Evolutionary conservation across 2,888 invertebrate species (phyloP).

Genomic region (Nipponacmea schrenckii): DNA sequence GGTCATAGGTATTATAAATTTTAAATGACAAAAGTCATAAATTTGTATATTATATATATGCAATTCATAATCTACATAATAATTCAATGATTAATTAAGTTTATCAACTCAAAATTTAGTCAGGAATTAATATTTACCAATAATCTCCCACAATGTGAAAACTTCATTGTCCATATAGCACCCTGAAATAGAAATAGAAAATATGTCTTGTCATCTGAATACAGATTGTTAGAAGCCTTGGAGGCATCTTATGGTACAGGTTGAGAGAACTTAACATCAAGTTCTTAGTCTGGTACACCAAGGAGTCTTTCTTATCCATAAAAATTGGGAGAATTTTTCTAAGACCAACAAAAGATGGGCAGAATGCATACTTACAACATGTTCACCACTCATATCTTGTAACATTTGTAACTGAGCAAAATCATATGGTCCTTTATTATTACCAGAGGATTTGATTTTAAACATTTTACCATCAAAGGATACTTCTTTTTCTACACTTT

Average conservation of each 20-base stretch:
- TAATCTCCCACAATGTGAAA: slow-evolving; percentile 92
- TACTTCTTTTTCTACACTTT: slow-evolving; percentile 52
- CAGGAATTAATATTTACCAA: slow-evolving; percentile 69
- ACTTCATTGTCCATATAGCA: slow-evolving; percentile 99
- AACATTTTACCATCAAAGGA: slow-evolving; percentile 60
- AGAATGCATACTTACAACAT: slow-evolving; percentile 74
- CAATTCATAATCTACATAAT: too few relatives aligned
- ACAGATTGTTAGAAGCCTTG: too few relatives aligned
- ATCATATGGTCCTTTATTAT: slow-evolving; percentile 96
- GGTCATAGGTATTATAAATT: too few relatives aligned
- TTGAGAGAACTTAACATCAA: too few relatives aligned
- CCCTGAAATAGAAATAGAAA: slow-evolving; percentile 62
- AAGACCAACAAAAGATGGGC: neutral
- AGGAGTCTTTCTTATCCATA: too few relatives aligned
- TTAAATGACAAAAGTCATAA: too few relatives aligned
- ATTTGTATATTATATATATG: too few relatives aligned
- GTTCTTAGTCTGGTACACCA: too few relatives aligned
- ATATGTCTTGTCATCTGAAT: too few relatives aligned
- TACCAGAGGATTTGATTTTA: slow-evolving; percentile 88
- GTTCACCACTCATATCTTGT: slow-evolving; percentile 82
- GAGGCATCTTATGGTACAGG: too few relatives aligned
- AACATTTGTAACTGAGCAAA: slow-evolving; percentile 92
- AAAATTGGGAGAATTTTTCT: neutral
- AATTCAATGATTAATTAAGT: too few relatives aligned
- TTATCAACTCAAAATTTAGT: too few relatives aligned